These are phyloP conservation scores for Nomada flava DNA, from an alignment of 2,888 invertebrate genomes.

Conservation along the genomic window DNA sequence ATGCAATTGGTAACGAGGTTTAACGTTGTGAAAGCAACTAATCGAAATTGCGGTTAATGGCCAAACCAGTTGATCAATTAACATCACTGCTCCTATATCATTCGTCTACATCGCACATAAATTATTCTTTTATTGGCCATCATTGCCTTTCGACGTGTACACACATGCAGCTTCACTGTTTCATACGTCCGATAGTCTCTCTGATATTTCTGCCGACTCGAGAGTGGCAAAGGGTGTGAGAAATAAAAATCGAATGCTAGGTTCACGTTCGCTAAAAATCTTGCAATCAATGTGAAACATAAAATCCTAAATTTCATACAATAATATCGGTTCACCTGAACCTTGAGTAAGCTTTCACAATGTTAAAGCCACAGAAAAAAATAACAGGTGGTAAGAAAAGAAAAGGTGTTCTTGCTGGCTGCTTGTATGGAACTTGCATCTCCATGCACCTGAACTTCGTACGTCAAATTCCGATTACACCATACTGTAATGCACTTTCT, in stretches of 20 bases:
- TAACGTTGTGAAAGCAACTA: slow-evolving; percentile 35
- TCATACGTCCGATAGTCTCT: background rate
- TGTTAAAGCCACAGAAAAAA: background rate
- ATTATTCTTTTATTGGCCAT: background rate
- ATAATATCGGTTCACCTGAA: too few relatives aligned
- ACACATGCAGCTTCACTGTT: background rate
- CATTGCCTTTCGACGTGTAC: background rate
- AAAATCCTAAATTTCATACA: too few relatives aligned
- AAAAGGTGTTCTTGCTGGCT: background rate
- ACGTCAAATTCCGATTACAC: background rate
- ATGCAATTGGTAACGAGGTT: slow-evolving; percentile 29
- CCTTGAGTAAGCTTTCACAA: background rate
- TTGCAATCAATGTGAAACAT: too few relatives aligned
- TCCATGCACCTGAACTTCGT: background rate
- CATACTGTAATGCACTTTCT: background rate
- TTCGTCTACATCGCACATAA: slow-evolving; percentile 14
- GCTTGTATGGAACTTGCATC: background rate
- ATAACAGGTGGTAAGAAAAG: background rate
- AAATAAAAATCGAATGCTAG: too few relatives aligned
- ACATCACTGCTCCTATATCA: slow-evolving; percentile 26
- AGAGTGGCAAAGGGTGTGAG: too few relatives aligned
- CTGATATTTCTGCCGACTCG: too few relatives aligned
- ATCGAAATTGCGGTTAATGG: slow-evolving; percentile 40
- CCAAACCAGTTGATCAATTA: slow-evolving; percentile 47
- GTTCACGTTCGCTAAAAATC: too few relatives aligned